Conservation (phyloP, 2,888 invertebrate genomes). For the Standfussiana lucernea region DNA sequence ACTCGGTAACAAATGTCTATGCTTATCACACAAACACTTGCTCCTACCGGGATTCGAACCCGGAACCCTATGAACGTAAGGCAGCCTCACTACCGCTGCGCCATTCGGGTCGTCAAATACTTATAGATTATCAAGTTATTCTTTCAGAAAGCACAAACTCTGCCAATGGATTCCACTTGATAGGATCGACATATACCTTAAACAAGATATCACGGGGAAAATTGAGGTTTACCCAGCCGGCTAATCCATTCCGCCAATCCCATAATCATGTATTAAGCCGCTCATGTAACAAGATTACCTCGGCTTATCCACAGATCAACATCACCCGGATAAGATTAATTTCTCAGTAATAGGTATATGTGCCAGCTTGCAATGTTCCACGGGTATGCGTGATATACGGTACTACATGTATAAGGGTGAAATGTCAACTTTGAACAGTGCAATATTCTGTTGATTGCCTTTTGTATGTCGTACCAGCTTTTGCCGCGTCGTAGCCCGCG, state of each 20-base stretch:
- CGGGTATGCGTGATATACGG: background rate
- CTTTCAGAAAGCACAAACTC: background rate
- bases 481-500: too few species aligned
- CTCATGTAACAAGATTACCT: conserved; percentile 18
- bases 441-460: background rate
- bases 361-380: background rate
- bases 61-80: too few species aligned
- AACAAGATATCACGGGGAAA: background rate
- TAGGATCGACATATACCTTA: background rate
- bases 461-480: background rate
- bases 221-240: background rate
- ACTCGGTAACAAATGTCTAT: too few species aligned
- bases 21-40: too few species aligned
- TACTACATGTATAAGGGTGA: background rate
- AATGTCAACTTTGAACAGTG: background rate
- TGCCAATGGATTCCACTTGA: background rate
- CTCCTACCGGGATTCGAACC: too few species aligned
- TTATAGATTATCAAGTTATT: background rate
- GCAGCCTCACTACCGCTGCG: too few species aligned
- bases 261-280: conserved; percentile 16
- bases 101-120: too few species aligned
- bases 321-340: conserved; percentile 4
- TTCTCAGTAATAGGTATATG: conserved; percentile 7
- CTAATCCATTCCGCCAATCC: conserved; percentile 13
- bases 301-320: conserved; percentile 8